A percentile compares a stretch with the other conserved stretches of the same genome.
Evolutionary conservation across 2,113 vertebrate genomes (phyloP).

Genomic region (Paramisgurnus dabryanus): DNA sequence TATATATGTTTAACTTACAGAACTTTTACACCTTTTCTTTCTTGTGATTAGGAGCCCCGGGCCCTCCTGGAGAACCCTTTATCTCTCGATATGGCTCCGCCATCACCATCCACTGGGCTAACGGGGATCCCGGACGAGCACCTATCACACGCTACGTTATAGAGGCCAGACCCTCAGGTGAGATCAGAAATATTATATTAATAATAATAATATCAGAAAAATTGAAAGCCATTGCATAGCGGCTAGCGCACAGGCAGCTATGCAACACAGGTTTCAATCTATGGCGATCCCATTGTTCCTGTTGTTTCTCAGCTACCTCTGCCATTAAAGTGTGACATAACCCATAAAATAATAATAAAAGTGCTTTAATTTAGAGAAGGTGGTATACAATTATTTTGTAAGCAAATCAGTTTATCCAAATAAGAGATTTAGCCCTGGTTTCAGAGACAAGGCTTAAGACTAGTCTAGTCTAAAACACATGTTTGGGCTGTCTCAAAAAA

Average conservation of each 20-base stretch:
- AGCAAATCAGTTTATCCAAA: background rate
- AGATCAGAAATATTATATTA: background rate
- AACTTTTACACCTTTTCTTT: background rate
- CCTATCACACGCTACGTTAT: slow-evolving; percentile 95
- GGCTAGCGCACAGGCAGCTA: too few species aligned
- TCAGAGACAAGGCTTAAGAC: background rate
- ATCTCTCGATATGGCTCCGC: slow-evolving; percentile 89
- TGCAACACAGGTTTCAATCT: too few species aligned
- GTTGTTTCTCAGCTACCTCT: too few species aligned
- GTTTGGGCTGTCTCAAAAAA: too few species aligned
- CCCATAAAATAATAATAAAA: background rate
- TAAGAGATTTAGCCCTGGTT: background rate
- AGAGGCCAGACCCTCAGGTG: slow-evolving; percentile 95
- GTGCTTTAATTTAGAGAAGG: background rate
- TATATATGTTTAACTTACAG: too few species aligned
- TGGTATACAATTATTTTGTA: too few species aligned
- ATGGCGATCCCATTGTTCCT: too few species aligned
- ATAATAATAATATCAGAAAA: too few species aligned
- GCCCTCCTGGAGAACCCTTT: slow-evolving; percentile 90
- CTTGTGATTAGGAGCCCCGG: slow-evolving; percentile 84
- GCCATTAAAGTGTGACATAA: background rate
- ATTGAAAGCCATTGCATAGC: too few species aligned
- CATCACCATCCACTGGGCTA: slow-evolving; percentile 95
- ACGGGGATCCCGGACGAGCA: slow-evolving; percentile 88
- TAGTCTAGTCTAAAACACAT: too few species aligned